Evolutionary conservation across 2,888 invertebrate genomes (phyloP).

Genomic region (Epinotia bilunana): DNA sequence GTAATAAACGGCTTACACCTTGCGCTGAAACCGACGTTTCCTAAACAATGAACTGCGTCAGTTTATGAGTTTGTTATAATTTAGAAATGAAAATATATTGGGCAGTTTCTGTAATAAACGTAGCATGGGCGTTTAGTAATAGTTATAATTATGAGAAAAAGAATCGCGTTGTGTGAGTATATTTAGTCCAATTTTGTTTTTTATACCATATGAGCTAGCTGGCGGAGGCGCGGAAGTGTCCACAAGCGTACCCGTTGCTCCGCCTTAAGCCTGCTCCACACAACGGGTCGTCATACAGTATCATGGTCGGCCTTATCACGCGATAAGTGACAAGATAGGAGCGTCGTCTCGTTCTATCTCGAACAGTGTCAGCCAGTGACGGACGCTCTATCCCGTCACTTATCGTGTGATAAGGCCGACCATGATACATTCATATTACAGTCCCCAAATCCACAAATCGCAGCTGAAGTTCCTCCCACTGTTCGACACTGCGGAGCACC

Average conservation of each 20-base stretch:
- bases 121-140: conserved; percentile 49
- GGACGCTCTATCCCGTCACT: too few relatives aligned
- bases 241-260: too few relatives aligned
- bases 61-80: conserved; percentile 14
- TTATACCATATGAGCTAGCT: not conserved
- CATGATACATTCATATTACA: conserved; percentile 49
- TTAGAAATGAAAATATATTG: conserved; percentile 31
- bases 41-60: conserved; percentile 21
- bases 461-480: not conserved
- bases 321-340: too few relatives aligned
- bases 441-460: conserved; percentile 47
- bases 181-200: not conserved
- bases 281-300: too few relatives aligned
- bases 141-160: conserved; percentile 61
- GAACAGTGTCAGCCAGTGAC: too few relatives aligned
- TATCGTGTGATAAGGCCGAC: too few relatives aligned
- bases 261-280: too few relatives aligned
- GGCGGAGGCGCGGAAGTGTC: too few relatives aligned
- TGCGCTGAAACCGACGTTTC: conserved; percentile 16
- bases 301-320: too few relatives aligned
- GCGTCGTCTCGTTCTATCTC: too few relatives aligned
- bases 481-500: conserved; percentile 49
- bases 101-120: conserved; percentile 23
- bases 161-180: conserved; percentile 62
- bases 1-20: conserved; percentile 48